Evolutionary conservation across 2,113 vertebrate species (phyloP), one percentile per base, ranked within the genome.

Genomic region (Aegotheles bennettii): DNA sequence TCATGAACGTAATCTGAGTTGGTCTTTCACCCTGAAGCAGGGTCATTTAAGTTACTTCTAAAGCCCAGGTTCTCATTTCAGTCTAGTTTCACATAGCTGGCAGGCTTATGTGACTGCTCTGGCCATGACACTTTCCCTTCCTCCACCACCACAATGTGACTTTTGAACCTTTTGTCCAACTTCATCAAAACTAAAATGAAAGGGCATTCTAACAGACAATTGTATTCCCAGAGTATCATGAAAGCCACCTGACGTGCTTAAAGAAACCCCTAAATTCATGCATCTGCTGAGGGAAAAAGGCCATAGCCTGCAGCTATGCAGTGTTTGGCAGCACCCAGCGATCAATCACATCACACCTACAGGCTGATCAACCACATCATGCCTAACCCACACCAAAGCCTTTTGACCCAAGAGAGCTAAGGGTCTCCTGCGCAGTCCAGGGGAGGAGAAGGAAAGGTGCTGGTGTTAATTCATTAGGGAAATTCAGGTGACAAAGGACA

Each of bases 41-140:
- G 36, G 42, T 65, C 56, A 57, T 79, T 92, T 79, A 69, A 69
- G 87, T 87, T 29, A 54, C 42, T 92, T 93, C 88, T 91, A 89
- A 96, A 93, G 5, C 16, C 24, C 90, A 77, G 63, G 53, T 92
- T 93, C 85, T 93, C 75, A 57, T 92, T 83, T 86, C 83, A n/a
- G 35, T 83, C 61, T 80, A 20, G 19, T 80, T 83, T 91, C 79
- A 83, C 67, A n/a, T 7, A 85, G 74, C 42, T 87, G 47, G 65
- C 74, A 68, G 53, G 70, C 40, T 93, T 51, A 40, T 28, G 48
- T 56, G 67, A 74, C 42, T 65, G 54, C 73, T 67, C 16, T 67
- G 64, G 51, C 65, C 60, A 36, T 5, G n/a, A 79, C 5, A 76
- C 28, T 36, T 95, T 88, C 50, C 48, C 67, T 83, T 73, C 48